Percentiles rank a stretch among this genome's conserved stretches.
These are phyloP conservation scores for Cosmopolites sordidus DNA, from an alignment of 2,888 invertebrate species.

Conservation along the genomic window DNA sequence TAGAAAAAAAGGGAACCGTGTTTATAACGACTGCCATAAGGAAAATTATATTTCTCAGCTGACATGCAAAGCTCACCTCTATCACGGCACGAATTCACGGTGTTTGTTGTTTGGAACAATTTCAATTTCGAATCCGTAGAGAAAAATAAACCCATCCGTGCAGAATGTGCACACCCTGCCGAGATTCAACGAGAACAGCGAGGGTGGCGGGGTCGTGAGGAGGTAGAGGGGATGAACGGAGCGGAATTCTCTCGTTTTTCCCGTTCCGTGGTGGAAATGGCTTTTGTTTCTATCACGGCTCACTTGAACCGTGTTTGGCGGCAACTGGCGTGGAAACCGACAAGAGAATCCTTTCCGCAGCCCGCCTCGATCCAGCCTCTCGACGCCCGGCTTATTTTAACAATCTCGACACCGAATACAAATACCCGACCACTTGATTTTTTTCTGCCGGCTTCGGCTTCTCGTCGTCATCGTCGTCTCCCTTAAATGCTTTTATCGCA, in stretches of 20 bases:
- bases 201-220: neutral
- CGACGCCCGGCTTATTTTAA: slow-evolving; percentile 20
- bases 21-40: no score
- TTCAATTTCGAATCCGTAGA: neutral
- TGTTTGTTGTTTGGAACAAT: no score
- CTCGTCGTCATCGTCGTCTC: neutral
- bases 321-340: slow-evolving; percentile 46
- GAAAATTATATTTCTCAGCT: no score
- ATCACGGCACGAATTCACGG: no score
- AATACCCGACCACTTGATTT: slow-evolving; percentile 26
- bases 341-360: slow-evolving; percentile 50
- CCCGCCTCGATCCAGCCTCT: slow-evolving; percentile 24
- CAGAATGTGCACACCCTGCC: neutral
- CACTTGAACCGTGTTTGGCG: slow-evolving; percentile 44
- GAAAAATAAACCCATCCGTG: slow-evolving; percentile 1
- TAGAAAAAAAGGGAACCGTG: no score
- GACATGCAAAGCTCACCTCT: no score
- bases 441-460: slow-evolving; percentile 13
- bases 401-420: slow-evolving; percentile 23
- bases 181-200: no score
- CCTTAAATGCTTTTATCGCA: no score
- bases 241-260: slow-evolving; percentile 5
- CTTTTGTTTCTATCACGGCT: slow-evolving; percentile 45
- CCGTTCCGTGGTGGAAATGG: slow-evolving; percentile 27
- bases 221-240: no score